phyloP scores from a whole-genome alignment of 2,113 vertebrate species.

The Notothenia rossii region DNA sequence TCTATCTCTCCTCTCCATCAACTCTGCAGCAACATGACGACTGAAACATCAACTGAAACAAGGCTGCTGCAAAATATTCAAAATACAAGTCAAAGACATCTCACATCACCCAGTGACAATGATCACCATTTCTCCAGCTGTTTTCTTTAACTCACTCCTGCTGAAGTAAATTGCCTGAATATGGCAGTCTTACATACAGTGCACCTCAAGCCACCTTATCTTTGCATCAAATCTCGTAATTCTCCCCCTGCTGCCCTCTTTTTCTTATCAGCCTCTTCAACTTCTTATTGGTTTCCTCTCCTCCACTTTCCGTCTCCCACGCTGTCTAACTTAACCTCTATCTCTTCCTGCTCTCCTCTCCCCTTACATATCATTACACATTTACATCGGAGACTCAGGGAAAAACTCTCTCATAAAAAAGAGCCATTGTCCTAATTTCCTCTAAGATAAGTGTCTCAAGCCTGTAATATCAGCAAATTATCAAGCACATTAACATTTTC shows the following conservation, averaged over 20 bases:
- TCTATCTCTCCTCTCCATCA: slow-evolving; percentile 69
- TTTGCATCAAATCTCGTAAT: background rate
- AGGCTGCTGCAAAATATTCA: slow-evolving; percentile 37
- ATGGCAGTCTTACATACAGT: slow-evolving; percentile 7
- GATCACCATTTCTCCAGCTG: slow-evolving; percentile 13
- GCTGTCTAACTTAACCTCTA: slow-evolving; percentile 32
- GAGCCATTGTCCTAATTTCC: slow-evolving; percentile 55
- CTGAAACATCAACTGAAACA: slow-evolving; percentile 60
- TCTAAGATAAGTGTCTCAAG: slow-evolving; percentile 38
- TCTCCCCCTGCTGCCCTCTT: slow-evolving; percentile 12
- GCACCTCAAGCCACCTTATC: slow-evolving; percentile 7
- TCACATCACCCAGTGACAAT: background rate
- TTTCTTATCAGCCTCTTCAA: slow-evolving; percentile 1
- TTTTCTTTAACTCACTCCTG: background rate
- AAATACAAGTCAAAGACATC: slow-evolving; percentile 30
- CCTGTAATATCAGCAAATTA: slow-evolving; percentile 54
- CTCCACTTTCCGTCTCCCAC: slow-evolving; percentile 31
- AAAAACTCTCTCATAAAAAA: slow-evolving; percentile 13
- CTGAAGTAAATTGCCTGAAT: slow-evolving; percentile 3
- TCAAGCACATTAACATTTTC: slow-evolving; percentile 53
- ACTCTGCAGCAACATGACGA: slow-evolving; percentile 44
- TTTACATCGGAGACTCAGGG: slow-evolving; percentile 38
- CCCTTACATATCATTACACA: slow-evolving; percentile 41
- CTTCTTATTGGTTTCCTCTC: slow-evolving; percentile 11
- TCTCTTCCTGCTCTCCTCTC: slow-evolving; percentile 43